phyloP scores from a whole-genome alignment of 2,113 vertebrate genomes.

The Vulpes lagopus region DNA sequence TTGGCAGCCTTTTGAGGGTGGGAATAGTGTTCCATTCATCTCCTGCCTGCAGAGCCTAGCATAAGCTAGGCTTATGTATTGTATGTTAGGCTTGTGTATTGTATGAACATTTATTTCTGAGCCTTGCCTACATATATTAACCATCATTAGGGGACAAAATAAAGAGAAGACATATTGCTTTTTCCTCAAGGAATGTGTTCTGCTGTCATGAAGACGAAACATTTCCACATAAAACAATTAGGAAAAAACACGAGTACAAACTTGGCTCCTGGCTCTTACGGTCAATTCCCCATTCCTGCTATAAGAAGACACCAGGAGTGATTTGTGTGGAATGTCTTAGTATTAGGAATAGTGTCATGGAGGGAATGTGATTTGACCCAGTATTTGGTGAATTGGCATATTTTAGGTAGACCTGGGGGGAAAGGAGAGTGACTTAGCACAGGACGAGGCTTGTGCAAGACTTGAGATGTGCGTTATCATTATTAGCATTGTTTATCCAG shows the following conservation, averaged over 20 bases:
- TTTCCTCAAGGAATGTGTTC: slow-evolving; percentile 44
- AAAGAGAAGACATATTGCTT: not conserved
- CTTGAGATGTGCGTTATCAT: too few relatives aligned
- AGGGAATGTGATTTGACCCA: not conserved
- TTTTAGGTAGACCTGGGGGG: not conserved
- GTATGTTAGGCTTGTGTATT: not conserved
- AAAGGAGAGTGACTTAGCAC: not conserved
- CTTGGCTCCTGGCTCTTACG: not conserved
- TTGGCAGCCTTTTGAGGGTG: not conserved
- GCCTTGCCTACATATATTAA: not conserved
- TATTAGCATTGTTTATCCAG: not conserved
- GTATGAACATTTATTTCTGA: not conserved
- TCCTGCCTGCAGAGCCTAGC: not conserved
- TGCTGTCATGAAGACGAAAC: slow-evolving; percentile 49
- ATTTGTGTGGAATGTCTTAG: not conserved
- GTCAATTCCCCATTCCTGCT: not conserved
- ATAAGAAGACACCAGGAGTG: not conserved
- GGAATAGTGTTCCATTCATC: too few relatives aligned
- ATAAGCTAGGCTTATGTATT: not conserved
- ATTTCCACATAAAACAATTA: slow-evolving; percentile 64
- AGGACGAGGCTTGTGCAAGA: not conserved
- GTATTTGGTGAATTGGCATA: not conserved
- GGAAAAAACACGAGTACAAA: slow-evolving; percentile 36
- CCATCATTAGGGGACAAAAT: slow-evolving; percentile 19
- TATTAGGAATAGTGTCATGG: not conserved